phyloP scores from a whole-genome alignment of 2,113 vertebrate genomes.

The Tyto alba region DNA sequence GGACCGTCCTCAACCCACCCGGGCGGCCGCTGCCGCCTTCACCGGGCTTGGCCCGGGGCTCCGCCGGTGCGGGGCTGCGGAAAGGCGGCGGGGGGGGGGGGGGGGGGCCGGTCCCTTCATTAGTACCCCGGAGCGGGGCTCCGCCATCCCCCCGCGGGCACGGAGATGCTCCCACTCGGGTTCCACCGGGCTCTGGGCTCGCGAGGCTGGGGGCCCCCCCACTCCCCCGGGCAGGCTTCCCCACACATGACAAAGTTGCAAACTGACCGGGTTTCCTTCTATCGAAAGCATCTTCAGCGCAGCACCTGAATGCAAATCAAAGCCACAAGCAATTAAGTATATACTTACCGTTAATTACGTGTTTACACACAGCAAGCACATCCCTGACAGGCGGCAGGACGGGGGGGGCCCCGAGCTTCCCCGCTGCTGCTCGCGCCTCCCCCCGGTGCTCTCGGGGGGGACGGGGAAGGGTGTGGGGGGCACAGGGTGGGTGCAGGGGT shows the following conservation, averaged over 20 bases:
- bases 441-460: neutral
- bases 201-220: too few relatives aligned
- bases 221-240: neutral
- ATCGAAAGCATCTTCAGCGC: neutral
- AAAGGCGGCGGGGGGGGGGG: too few relatives aligned
- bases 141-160: neutral
- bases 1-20: neutral
- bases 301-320: constrained; percentile 44
- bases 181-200: too few relatives aligned
- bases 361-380: constrained; percentile 27
- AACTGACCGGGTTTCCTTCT: neutral
- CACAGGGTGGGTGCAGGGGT: neutral
- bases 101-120: too few relatives aligned
- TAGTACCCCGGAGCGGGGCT: too few relatives aligned
- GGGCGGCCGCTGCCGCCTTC: neutral
- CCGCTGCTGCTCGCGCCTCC: neutral
- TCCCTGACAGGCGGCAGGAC: neutral
- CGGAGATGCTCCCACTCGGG: neutral
- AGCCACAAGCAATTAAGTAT: constrained; percentile 46
- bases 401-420: neutral
- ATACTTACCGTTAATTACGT: constrained; percentile 35
- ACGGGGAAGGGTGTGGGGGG: neutral
- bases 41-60: neutral
- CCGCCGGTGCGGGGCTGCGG: neutral
- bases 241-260: fast-evolving